Conservation (phyloP, 35 echinoderm and acorn worm genomes). For the Holothuria glaberrima region DNA sequence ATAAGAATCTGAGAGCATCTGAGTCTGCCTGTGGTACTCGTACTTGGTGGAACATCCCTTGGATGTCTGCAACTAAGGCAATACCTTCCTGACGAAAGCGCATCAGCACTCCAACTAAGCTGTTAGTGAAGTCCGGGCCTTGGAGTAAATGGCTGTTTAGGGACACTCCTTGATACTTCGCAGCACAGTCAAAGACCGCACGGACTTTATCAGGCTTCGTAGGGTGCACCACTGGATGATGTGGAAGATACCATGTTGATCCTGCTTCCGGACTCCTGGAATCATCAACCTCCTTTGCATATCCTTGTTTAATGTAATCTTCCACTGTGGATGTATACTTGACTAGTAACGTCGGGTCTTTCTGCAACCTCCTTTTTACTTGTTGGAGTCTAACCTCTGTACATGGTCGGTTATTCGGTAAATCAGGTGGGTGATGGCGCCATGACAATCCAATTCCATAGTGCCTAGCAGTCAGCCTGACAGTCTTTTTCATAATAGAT, state of each 20-base stretch:
- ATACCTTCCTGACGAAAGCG: constrained; percentile 35
- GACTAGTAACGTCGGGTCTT: constrained; percentile 39
- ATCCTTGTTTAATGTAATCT: constrained; percentile 42
- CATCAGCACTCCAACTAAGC: constrained; percentile 31
- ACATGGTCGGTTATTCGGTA: no score
- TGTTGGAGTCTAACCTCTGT: constrained; percentile 33
- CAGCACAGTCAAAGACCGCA: no score
- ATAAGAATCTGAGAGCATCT: constrained; percentile 41
- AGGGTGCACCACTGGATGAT: no score
- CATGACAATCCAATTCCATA: constrained; percentile 66
- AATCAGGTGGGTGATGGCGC: neutral
- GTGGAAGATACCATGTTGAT: constrained; percentile 28
- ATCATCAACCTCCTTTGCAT: constrained; percentile 22
- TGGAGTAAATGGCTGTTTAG: constrained; percentile 31
- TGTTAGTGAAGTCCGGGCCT: no score
- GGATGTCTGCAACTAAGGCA: constrained; percentile 36
- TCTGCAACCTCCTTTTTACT: constrained; percentile 47
- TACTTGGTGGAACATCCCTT: constrained; percentile 64
- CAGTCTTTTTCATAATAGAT: no score
- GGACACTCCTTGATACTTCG: constrained; percentile 21
- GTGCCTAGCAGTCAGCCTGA: constrained; percentile 55
- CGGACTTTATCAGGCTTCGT: no score
- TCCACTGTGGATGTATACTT: constrained; percentile 57
- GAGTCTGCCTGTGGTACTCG: constrained; percentile 19
- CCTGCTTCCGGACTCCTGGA: neutral